Base-by-base conservation (phyloP, 2,888 invertebrate species). In the Drosophila colorata region DNA sequence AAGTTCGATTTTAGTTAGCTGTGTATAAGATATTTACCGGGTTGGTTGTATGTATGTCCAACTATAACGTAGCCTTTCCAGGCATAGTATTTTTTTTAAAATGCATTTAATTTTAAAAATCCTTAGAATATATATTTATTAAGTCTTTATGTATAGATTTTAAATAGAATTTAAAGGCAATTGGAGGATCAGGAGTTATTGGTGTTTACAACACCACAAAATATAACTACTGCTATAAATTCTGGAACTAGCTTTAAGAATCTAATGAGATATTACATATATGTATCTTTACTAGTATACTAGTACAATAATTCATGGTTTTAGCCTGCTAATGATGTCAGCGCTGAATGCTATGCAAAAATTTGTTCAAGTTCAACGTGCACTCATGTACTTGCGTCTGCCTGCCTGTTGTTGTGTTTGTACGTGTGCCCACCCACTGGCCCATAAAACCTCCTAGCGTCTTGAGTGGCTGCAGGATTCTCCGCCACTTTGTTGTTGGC, bases 331-430 rank as follows among this genome's bases (percentile, higher is more conserved):
- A 28, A 49, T 76, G 69, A 69, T 76, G 76, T 67, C 76, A 74
- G 59, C 51, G 56, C 46, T 44, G 35, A 53, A 20, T 37, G 58
- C 51, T 53, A 44, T 56, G 63, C 47, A 58, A 51, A 69, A 66
- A 33, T 46, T 53, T 67, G 20, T 56, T 77, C 88, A 87, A 87
- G 87, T 87, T 88, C 87, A 88, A 83, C 82, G 56, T 75, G 85
- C 87, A 84, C 76, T 88, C 76, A 4, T 47, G 16, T 33, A 11
- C 44, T 7, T 46, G 4, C 18, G 23, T 18, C 9, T 37, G 58
- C 43, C 41, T 35, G 51, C 18, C 33, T 41, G 44, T 47, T 56
- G 53, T 41, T 46, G 37, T 46, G 5, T 7, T 41, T 43, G 13
- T 56, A 41, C 43, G 74, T 63, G 51, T 31, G 57, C 74, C 74